phyloP scores from a whole-genome alignment of 2,113 vertebrate species.

The Verasper variegatus region DNA sequence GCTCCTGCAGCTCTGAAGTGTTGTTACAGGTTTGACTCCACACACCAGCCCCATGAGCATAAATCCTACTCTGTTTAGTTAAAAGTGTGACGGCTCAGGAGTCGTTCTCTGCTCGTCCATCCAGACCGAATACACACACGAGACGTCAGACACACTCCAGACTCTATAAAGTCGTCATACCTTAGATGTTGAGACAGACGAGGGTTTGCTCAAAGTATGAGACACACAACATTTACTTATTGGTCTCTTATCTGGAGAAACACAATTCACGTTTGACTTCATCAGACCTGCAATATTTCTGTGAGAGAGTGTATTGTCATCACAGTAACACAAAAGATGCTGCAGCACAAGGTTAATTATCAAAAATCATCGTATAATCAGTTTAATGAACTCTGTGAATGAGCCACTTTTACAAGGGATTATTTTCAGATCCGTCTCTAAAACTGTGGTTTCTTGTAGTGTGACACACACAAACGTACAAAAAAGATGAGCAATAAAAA shows the following conservation, averaged over 20 bases:
- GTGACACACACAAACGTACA: too few species aligned
- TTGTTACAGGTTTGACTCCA: constrained; percentile 32
- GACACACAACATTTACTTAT: background rate
- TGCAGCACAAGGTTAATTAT: too few species aligned
- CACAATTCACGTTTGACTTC: background rate
- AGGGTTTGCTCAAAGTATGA: background rate
- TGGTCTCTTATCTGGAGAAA: background rate
- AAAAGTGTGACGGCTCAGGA: constrained; percentile 7
- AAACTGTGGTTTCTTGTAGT: too few species aligned
- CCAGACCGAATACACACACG: background rate
- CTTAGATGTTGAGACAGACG: background rate
- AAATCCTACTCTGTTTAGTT: constrained; percentile 37
- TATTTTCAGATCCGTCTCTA: too few species aligned
- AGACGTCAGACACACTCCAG: constrained; percentile 6
- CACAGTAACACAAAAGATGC: too few species aligned
- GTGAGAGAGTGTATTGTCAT: too few species aligned
- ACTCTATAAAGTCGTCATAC: background rate
- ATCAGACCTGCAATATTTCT: too few species aligned
- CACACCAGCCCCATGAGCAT: constrained; percentile 1
- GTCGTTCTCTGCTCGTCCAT: background rate
- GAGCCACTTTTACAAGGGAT: too few species aligned
- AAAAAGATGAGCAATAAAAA: too few species aligned
- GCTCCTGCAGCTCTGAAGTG: constrained; percentile 11
- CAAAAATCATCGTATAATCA: too few species aligned
- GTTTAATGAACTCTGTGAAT: too few species aligned